A percentile compares a stretch with the other conserved stretches of the same genome.
phyloP scores from a whole-genome alignment of 2,113 vertebrate species.

The Taxidea taxus region DNA sequence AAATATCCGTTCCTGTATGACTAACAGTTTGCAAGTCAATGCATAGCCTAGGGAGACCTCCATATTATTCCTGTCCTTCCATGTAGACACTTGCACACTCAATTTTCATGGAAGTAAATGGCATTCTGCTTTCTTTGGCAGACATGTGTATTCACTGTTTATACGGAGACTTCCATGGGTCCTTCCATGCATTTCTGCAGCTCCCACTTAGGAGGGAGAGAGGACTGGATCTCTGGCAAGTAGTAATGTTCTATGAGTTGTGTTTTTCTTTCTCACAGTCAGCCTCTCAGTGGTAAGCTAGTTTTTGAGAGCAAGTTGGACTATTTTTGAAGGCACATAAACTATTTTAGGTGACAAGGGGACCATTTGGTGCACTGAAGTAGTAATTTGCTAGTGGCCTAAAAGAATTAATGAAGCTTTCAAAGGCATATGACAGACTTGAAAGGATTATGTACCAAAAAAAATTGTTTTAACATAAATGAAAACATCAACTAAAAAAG shows the following conservation, averaged over 20 bases:
- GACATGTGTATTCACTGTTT: conserved; percentile 41
- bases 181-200: not conserved
- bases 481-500: conserved; percentile 59
- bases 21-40: conserved; percentile 54
- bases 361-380: conserved; percentile 50
- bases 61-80: conserved; percentile 67
- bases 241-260: not conserved
- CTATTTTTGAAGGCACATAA: conserved; percentile 41
- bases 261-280: conserved; percentile 5
- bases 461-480: conserved; percentile 56
- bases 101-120: conserved; percentile 71
- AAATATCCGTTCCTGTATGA: conserved; percentile 64
- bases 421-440: conserved; percentile 13
- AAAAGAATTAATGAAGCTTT: conserved; percentile 61
- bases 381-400: conserved; percentile 59
- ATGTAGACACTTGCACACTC: conserved; percentile 37
- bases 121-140: conserved; percentile 48
- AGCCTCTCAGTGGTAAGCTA: not conserved
- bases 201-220: not conserved
- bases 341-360: conserved; percentile 54
- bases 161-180: conserved; percentile 45
- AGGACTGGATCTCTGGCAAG: not conserved
- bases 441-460: conserved; percentile 23
- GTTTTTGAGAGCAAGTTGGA: conserved; percentile 31
- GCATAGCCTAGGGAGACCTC: conserved; percentile 48